phyloP scores from a whole-genome alignment of 1,140 invertebrate genomes.

The Lasioglossum albipes region DNA sequence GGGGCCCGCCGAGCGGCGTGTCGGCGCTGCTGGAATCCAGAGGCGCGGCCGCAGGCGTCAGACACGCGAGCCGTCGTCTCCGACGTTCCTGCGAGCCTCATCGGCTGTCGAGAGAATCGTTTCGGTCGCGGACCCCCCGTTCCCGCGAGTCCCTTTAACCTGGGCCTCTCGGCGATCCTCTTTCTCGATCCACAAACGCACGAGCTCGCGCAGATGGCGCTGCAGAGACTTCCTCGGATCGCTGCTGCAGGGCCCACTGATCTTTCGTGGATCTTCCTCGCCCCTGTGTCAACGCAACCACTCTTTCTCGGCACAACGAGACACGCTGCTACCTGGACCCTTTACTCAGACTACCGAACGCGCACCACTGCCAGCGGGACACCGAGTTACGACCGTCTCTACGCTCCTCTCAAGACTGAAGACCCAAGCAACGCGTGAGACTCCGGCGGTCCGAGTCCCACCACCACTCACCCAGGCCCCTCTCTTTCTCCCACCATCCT shows the following conservation, averaged over 20 bases:
- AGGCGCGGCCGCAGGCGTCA: conserved; percentile 58
- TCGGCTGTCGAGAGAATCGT: conserved; percentile 9
- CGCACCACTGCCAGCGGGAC: conserved; percentile 27
- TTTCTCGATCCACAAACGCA: neutral
- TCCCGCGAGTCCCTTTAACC: neutral
- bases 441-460: conserved; percentile 49
- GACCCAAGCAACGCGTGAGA: conserved; percentile 59
- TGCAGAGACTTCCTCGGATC: neutral
- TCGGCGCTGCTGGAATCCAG: conserved; percentile 53
- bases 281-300: no score
- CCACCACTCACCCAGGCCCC: conserved; percentile 19
- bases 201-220: conserved; percentile 3
- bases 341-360: neutral
- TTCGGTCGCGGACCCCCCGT: conserved; percentile 9
- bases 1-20: conserved; percentile 18
- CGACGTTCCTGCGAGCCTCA: conserved; percentile 36
- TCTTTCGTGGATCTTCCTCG: no score
- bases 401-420: conserved; percentile 58
- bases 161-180: neutral
- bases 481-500: no score
- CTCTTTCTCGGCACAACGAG: neutral
- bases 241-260: neutral
- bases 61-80: conserved; percentile 40
- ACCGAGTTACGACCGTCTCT: conserved; percentile 32
- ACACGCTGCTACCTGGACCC: neutral